Evolutionary conservation across 2,113 vertebrate species (phyloP).

Genomic region (Podocnemis expansa): DNA sequence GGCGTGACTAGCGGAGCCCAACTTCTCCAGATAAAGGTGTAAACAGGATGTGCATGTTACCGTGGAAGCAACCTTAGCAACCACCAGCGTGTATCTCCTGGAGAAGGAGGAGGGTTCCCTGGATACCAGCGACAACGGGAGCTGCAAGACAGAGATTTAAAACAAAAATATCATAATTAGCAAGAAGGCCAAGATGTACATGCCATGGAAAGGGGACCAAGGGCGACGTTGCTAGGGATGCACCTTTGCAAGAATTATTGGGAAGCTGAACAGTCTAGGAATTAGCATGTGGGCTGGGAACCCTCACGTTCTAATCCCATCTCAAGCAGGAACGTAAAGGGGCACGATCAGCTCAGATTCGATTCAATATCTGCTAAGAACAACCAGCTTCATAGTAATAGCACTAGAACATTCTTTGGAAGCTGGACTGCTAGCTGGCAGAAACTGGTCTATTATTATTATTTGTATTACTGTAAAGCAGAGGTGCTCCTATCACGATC

Average conservation of each 20-base stretch:
- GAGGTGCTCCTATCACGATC: background rate
- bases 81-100: conserved; percentile 72
- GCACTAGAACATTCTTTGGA: background rate
- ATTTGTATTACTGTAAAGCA: background rate
- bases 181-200: rapidly evolving
- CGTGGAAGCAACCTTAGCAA: conserved; percentile 80
- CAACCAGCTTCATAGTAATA: background rate
- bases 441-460: background rate
- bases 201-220: rapidly evolving
- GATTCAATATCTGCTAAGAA: background rate
- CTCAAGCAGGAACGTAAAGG: background rate
- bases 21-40: conserved; percentile 74
- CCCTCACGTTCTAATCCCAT: background rate
- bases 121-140: conserved; percentile 75
- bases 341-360: background rate
- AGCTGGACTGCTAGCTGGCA: background rate
- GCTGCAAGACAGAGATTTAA: conserved; percentile 70
- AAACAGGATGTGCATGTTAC: conserved; percentile 83
- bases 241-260: background rate
- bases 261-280: rapidly evolving
- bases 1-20: conserved; percentile 75
- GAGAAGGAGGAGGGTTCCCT: conserved; percentile 69
- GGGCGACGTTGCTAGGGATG: background rate
- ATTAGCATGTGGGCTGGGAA: background rate
- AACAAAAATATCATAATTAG: conserved; percentile 55